These are phyloP conservation scores for Crocidura indochinensis DNA, from an alignment of 2,797 vertebrate species.

Conservation along the genomic window DNA sequence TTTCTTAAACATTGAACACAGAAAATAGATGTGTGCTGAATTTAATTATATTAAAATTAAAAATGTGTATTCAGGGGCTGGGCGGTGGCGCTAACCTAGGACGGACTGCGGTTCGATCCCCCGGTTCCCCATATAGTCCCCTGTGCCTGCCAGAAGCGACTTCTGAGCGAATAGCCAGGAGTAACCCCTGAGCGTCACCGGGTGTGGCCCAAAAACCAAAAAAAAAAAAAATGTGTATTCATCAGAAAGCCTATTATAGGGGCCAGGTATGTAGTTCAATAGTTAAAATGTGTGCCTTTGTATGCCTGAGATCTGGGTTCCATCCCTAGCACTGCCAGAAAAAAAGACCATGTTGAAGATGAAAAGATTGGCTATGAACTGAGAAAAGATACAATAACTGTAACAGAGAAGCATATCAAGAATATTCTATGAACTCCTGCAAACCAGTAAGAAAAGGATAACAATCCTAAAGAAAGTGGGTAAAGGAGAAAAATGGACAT, in stretches of 20 bases:
- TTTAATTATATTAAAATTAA: slow-evolving; percentile 27
- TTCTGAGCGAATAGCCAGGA: too few relatives aligned
- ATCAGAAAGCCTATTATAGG: slow-evolving; percentile 26
- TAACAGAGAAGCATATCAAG: background rate
- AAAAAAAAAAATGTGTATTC: too few relatives aligned
- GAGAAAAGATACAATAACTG: background rate
- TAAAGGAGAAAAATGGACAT: background rate
- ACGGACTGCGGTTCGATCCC: too few relatives aligned
- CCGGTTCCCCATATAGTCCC: too few relatives aligned
- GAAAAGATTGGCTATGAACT: background rate
- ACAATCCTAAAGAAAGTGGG: background rate
- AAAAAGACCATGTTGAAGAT: background rate
- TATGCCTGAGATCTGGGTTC: too few relatives aligned
- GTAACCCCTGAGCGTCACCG: too few relatives aligned
- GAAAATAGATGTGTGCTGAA: slow-evolving; percentile 38
- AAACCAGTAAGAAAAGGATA: background rate
- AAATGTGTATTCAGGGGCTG: background rate
- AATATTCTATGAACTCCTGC: slow-evolving; percentile 24
- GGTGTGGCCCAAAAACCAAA: too few relatives aligned
- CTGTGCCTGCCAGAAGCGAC: too few relatives aligned
- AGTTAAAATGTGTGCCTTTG: too few relatives aligned
- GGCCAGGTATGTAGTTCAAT: background rate
- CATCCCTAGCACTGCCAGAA: too few relatives aligned
- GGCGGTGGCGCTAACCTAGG: too few relatives aligned
- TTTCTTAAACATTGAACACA: background rate